phyloP scores from a whole-genome alignment of 2,113 vertebrate species.

The Gnathonemus echidnorhynchus region DNA sequence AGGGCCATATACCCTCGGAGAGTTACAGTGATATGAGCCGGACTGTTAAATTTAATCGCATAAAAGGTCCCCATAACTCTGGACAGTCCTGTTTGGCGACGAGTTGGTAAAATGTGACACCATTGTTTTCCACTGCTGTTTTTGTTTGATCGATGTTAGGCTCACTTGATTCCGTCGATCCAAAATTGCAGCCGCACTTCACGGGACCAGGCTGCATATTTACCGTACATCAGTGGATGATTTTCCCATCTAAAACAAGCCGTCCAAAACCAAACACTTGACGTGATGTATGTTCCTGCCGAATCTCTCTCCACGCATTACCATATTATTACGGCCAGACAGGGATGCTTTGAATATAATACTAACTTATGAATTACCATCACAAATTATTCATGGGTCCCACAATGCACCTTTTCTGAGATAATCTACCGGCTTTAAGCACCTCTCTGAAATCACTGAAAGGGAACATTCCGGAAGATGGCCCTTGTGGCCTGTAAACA shows the following conservation, averaged over 20 bases:
- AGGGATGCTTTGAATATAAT: slow-evolving; percentile 6
- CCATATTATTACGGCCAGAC: slow-evolving; percentile 15
- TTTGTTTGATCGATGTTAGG: background rate
- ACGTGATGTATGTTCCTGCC: slow-evolving; percentile 9
- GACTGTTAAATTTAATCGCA: background rate
- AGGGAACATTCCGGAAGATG: background rate
- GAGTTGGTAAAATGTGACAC: background rate
- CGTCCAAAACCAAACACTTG: background rate
- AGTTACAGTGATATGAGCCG: background rate
- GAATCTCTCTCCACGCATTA: background rate
- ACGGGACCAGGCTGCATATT: background rate
- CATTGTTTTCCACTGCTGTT: background rate
- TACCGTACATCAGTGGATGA: background rate
- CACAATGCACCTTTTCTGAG: background rate
- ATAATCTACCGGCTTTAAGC: background rate
- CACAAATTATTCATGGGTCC: slow-evolving; percentile 12
- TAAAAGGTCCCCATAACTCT: too few relatives aligned
- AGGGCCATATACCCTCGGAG: background rate
- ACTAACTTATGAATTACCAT: slow-evolving; percentile 2
- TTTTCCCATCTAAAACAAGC: background rate
- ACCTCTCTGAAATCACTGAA: background rate
- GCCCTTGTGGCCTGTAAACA: background rate
- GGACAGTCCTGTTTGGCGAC: background rate
- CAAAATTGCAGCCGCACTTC: background rate
- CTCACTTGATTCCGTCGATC: background rate